Percentiles rank a stretch among this genome's conserved stretches.
phyloP scores from a whole-genome alignment of 2,797 vertebrate species.

The Sandelia bainsii region DNA sequence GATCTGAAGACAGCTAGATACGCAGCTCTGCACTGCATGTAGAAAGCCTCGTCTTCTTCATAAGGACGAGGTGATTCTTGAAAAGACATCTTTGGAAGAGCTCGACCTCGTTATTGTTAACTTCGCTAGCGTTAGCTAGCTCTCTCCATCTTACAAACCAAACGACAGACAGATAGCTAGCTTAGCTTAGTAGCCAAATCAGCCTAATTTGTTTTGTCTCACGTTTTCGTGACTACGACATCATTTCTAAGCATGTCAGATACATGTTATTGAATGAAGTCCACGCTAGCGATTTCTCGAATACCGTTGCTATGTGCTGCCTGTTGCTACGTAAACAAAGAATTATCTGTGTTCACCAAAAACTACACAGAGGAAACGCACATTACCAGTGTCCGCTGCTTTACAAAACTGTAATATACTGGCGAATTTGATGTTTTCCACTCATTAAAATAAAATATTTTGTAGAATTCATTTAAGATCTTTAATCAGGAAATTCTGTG shows the following conservation, averaged over 20 bases:
- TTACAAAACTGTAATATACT: accelerated
- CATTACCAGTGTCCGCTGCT: no score
- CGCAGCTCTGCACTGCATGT: constrained; percentile 89
- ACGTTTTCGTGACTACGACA: not conserved
- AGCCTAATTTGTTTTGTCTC: not conserved
- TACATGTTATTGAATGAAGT: not conserved
- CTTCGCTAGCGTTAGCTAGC: constrained; percentile 1
- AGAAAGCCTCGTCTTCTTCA: constrained; percentile 91
- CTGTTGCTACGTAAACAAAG: constrained; percentile 82
- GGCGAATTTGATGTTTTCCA: accelerated
- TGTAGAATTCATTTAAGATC: accelerated
- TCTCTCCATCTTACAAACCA: not conserved
- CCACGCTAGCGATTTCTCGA: not conserved
- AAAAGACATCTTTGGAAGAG: constrained; percentile 61
- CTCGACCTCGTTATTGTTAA: not conserved
- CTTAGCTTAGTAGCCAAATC: not conserved
- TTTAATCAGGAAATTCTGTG: accelerated
- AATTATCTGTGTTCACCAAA: constrained; percentile 47
- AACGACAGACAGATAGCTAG: not conserved
- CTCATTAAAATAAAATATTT: no score
- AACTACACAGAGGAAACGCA: constrained; percentile 58
- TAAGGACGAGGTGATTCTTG: constrained; percentile 65
- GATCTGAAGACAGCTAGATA: constrained; percentile 91
- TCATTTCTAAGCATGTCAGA: not conserved
- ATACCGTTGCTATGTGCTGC: constrained; percentile 35